Evolutionary conservation across 2,888 invertebrate species (phyloP).

Genomic region (Melinaea marsaeus): DNA sequence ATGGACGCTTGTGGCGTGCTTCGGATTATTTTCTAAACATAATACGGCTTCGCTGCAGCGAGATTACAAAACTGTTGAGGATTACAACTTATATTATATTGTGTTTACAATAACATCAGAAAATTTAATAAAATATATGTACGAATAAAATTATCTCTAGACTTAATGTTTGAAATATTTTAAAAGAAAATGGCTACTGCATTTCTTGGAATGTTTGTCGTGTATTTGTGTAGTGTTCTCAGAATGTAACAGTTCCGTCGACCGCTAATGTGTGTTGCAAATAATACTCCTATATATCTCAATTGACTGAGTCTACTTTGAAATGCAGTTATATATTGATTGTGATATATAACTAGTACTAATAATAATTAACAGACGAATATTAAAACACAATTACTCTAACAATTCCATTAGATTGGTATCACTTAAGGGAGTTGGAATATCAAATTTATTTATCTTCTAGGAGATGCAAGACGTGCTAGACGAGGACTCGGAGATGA

Average conservation of each 20-base stretch:
- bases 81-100: not conserved
- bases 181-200: not conserved
- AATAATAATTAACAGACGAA: no score
- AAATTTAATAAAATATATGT: no score
- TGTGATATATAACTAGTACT: no score
- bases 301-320: not conserved
- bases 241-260: not conserved
- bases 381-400: no score
- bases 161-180: no score
- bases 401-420: no score
- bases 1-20: conserved; percentile 22
- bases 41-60: not conserved
- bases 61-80: conserved; percentile 6
- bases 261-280: not conserved
- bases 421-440: not conserved
- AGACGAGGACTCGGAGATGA: conserved; percentile 81
- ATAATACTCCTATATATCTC: not conserved
- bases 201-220: not conserved
- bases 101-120: not conserved
- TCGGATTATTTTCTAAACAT: conserved; percentile 20
- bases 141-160: no score
- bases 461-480: conserved; percentile 82
- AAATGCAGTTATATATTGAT: no score
- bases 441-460: conserved; percentile 36
- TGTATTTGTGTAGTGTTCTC: conserved; percentile 1